Evolutionary conservation across 2,113 vertebrate genomes (phyloP).

Genomic region (Seriola aureovittata): DNA sequence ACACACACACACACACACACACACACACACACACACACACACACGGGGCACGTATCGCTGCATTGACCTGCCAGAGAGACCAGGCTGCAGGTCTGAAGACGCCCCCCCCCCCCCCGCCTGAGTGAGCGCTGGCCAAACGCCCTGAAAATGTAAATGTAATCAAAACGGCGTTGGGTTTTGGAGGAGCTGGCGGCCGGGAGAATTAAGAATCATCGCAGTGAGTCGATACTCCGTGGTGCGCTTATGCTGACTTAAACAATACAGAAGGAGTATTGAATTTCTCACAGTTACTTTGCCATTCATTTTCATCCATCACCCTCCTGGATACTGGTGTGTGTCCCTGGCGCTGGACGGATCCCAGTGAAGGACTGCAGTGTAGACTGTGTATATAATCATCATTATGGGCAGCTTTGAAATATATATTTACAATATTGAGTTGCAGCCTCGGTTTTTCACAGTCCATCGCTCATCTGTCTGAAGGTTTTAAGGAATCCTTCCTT

Average conservation of each 20-base stretch:
- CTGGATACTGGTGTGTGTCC: not conserved
- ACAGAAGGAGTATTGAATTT: constrained; percentile 32
- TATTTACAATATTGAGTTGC: not conserved
- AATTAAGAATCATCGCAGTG: not conserved
- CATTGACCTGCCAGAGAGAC: constrained; percentile 3
- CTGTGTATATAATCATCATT: not conserved
- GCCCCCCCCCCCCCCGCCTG: not conserved
- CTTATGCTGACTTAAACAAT: constrained; percentile 55
- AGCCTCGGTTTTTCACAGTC: not conserved
- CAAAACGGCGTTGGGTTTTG: not conserved
- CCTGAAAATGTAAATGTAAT: constrained; percentile 51
- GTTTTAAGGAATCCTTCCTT: not conserved
- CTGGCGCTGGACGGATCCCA: not conserved
- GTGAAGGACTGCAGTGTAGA: not conserved
- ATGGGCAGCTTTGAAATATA: not conserved
- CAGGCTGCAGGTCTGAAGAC: not conserved
- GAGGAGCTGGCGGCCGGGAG: not conserved
- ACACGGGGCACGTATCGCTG: not conserved
- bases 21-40: not conserved
- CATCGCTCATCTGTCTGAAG: not conserved
- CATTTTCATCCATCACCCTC: constrained; percentile 35
- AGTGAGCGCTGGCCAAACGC: constrained; percentile 8
- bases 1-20: no score
- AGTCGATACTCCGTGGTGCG: constrained; percentile 13
- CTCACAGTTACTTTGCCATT: constrained; percentile 46